Evolutionary conservation across 2,888 invertebrate species (phyloP), one percentile per base, ranked within the genome.

Genomic region (Ctena decussata): DNA sequence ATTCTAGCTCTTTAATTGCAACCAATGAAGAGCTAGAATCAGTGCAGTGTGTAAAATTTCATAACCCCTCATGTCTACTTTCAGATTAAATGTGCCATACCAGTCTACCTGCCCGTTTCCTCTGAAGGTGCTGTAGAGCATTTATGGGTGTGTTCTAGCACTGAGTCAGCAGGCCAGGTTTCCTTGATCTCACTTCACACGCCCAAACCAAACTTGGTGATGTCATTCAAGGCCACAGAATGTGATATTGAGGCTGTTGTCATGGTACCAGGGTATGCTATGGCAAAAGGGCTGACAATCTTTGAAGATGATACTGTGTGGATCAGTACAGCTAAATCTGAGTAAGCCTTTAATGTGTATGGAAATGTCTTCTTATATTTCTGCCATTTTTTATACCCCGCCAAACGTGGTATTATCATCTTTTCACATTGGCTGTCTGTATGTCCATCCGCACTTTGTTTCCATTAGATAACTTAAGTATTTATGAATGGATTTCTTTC

Each of bases 71-170:
- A 15, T 41, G 6, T 41, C 41, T 41, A 11, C 41, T 78, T 80
- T 8, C 86, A 95, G 95, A 91, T 95, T 44, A 91, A 92, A 71
- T 95, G 95, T 91, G 94, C 93, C 24, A 93, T 93, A n/a, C 92
- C 93, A 49, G 94, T 95, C 6, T 92, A 93, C 72, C 86, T 95
- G 27, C 92, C 94, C 0, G 90, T 90, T 15, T 82, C 84, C 49
- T 89, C 97, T 44, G 93, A 97, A 35, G 93, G 96, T 71, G 95
- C 95, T 24, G 97, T 98, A 92, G 98, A 98, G 91, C 98, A 98
- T 95, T 96, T 99, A 90, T 99, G 99, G 99, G 97, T 98, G 88
- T 98, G 98, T 95, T 98, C 98, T 87, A 97, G 97, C 71, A 98
- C 98, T 94, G 97, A 97, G 35, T 93, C 94, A 70, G 94, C 95